These are phyloP conservation scores for Deroplatys truncata DNA, from an alignment of 2,888 invertebrate genomes.

Conservation along the genomic window DNA sequence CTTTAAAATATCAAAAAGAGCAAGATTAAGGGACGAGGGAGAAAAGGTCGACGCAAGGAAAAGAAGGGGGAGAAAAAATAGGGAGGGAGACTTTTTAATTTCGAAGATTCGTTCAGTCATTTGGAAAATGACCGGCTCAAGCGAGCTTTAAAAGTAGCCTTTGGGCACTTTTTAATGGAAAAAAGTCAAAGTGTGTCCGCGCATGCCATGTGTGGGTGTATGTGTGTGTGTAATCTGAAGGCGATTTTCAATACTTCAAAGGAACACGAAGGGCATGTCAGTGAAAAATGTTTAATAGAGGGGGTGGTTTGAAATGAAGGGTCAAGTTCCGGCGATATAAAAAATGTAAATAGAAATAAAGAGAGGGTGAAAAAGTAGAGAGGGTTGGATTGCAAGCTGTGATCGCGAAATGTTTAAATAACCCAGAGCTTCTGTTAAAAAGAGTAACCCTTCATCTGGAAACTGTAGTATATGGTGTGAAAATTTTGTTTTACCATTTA, in stretches of 20 bases:
- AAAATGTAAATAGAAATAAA: background rate
- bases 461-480: background rate
- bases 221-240: background rate
- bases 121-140: conserved; percentile 28
- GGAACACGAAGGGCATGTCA: background rate
- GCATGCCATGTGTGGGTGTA: background rate
- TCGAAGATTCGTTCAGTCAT: conserved; percentile 30
- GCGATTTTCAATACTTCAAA: conserved; percentile 12
- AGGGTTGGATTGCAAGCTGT: background rate
- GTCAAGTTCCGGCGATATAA: background rate
- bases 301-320: background rate
- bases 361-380: background rate
- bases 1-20: conserved; percentile 24
- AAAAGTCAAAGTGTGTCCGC: conserved; percentile 17
- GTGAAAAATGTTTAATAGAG: conserved; percentile 5
- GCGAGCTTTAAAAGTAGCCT: conserved; percentile 20
- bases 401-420: background rate
- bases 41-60: background rate
- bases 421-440: background rate
- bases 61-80: conserved; percentile 5
- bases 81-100: conserved; percentile 26
- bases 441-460: background rate
- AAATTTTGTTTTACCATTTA: background rate
- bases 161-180: conserved; percentile 23
- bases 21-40: conserved; percentile 6